These are phyloP conservation scores for Cichladusa arquata DNA, from an alignment of 2,113 vertebrate genomes.

Conservation along the genomic window DNA sequence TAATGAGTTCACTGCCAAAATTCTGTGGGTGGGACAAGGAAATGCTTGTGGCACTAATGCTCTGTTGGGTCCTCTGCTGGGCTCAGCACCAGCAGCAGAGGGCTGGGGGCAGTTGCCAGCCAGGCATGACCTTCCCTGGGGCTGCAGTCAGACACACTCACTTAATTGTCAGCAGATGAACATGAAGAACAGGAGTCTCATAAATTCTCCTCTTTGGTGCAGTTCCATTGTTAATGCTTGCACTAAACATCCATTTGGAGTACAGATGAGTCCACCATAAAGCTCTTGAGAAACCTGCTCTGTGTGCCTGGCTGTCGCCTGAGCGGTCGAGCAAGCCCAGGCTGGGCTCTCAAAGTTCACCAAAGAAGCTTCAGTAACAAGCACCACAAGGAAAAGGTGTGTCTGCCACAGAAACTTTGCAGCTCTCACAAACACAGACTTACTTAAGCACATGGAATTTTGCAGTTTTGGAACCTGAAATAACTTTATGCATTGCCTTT, in stretches of 20 bases:
- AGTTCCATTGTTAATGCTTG: not conserved
- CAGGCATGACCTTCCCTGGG: not conserved
- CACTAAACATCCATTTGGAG: not conserved
- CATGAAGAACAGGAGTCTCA: not conserved
- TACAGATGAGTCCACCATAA: not conserved
- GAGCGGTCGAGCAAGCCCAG: not conserved
- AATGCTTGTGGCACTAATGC: not conserved
- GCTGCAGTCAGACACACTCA: accelerated
- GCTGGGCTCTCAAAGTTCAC: not conserved
- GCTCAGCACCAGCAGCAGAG: not conserved
- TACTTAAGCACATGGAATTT: not conserved
- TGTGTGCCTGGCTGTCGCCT: accelerated
- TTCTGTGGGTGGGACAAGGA: not conserved
- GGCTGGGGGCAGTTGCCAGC: not conserved
- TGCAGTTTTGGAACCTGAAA: not conserved
- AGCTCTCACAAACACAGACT: not conserved
- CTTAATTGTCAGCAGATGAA: not conserved
- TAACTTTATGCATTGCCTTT: not conserved
- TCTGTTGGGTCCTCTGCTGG: not conserved
- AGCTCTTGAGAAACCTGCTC: not conserved
- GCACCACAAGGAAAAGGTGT: not conserved
- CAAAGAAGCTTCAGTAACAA: not conserved
- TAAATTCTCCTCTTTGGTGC: not conserved
- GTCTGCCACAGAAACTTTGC: not conserved
- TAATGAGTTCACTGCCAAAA: not conserved